These are phyloP conservation scores for Liasis olivaceus DNA, from an alignment of 2,797 vertebrate genomes.

Conservation along the genomic window DNA sequence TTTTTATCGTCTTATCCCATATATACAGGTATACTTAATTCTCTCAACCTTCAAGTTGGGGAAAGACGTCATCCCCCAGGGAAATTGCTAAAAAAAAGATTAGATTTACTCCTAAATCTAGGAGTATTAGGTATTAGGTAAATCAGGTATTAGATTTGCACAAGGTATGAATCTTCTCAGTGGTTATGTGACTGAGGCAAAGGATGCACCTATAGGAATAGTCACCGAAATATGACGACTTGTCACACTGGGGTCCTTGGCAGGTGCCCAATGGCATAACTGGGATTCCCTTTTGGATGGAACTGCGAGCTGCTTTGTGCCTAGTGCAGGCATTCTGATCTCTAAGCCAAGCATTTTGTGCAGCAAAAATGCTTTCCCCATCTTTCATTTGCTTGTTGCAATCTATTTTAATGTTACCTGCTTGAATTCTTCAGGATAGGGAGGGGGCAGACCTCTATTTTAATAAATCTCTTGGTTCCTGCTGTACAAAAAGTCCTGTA, in stretches of 20 bases:
- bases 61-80: neutral
- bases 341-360: neutral
- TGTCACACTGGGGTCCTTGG: neutral
- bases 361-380: neutral
- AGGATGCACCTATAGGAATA: neutral
- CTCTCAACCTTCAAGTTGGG: neutral
- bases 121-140: too few relatives aligned
- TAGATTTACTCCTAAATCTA: accelerated
- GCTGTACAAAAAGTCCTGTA: neutral
- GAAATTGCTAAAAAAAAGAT: neutral
- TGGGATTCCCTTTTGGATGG: neutral
- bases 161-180: neutral
- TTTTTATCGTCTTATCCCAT: neutral
- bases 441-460: neutral
- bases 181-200: neutral
- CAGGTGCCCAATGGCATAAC: neutral
- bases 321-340: neutral
- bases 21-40: neutral
- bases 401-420: neutral
- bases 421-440: neutral
- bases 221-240: neutral
- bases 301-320: neutral
- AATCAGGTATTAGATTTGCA: neutral
- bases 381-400: neutral
- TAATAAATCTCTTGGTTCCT: neutral